Percentiles rank a stretch among this genome's conserved stretches.
phyloP scores from a whole-genome alignment of 2,797 vertebrate species.

The Lindbergichthys nudifrons region DNA sequence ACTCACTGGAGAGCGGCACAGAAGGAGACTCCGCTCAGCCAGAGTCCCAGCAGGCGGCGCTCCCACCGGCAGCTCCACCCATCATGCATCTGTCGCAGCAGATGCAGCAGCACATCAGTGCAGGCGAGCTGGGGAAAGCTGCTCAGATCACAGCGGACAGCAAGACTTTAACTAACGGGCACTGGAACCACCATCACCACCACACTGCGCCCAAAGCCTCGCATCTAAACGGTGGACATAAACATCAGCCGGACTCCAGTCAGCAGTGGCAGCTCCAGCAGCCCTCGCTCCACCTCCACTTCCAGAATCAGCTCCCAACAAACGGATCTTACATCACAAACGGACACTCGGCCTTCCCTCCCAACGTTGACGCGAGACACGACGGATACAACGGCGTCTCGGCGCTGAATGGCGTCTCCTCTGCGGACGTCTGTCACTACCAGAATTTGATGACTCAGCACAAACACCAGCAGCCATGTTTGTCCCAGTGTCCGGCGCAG shows the following conservation, averaged over 20 bases:
- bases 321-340: conserved; percentile 52
- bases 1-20: conserved; percentile 48
- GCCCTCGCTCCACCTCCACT: neutral
- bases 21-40: neutral
- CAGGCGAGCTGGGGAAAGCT: conserved; percentile 20
- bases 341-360: conserved; percentile 31
- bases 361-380: conserved; percentile 2
- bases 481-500: conserved; percentile 56
- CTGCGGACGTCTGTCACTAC: conserved; percentile 40
- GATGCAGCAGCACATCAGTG: conserved; percentile 69
- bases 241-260: conserved; percentile 12
- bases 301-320: conserved; percentile 35
- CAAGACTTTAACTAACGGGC: conserved; percentile 18
- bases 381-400: conserved; percentile 44
- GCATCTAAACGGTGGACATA: conserved; percentile 33
- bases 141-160: conserved; percentile 5
- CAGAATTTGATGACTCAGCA: conserved; percentile 37
- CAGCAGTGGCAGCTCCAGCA: conserved; percentile 63
- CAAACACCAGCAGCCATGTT: conserved; percentile 37
- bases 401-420: conserved; percentile 17
- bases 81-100: conserved; percentile 76
- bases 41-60: neutral
- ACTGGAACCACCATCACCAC: conserved; percentile 54
- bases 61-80: conserved; percentile 8
- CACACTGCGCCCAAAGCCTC: conserved; percentile 26